phyloP scores from a whole-genome alignment of 2,113 vertebrate species.

The Capreolus pygargus region DNA sequence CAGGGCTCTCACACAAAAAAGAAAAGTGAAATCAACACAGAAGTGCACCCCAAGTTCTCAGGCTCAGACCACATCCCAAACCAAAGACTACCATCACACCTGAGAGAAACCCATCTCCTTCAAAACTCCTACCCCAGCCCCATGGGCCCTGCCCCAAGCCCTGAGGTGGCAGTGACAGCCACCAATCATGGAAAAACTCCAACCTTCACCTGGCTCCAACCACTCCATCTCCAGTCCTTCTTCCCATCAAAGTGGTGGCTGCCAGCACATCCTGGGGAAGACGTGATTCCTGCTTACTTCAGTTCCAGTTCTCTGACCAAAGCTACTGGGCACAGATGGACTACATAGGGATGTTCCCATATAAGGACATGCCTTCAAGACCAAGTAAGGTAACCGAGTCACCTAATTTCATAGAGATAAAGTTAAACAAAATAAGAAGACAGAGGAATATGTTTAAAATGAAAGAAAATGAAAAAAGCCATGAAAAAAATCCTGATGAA shows the following conservation, averaged over 20 bases:
- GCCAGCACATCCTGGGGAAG: background rate
- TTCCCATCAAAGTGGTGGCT: background rate
- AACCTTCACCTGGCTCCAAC: background rate
- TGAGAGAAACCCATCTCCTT: background rate
- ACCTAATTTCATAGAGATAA: background rate
- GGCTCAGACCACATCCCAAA: background rate
- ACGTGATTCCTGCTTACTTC: background rate
- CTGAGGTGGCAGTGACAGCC: background rate
- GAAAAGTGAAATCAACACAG: background rate
- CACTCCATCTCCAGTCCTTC: background rate
- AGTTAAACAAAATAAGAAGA: background rate
- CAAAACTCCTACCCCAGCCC: background rate
- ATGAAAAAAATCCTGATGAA: background rate
- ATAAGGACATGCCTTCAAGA: background rate
- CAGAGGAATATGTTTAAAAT: background rate
- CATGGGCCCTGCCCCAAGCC: background rate
- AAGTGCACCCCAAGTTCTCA: background rate
- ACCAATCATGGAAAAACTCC: background rate
- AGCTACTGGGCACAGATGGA: background rate
- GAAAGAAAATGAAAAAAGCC: background rate
- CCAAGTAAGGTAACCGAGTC: background rate
- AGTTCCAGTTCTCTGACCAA: background rate
- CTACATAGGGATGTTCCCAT: background rate
- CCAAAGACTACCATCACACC: background rate
- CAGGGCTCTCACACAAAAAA: background rate